These are phyloP conservation scores for Silurus aristotelis DNA, from an alignment of 2,797 vertebrate species.

Conservation along the genomic window DNA sequence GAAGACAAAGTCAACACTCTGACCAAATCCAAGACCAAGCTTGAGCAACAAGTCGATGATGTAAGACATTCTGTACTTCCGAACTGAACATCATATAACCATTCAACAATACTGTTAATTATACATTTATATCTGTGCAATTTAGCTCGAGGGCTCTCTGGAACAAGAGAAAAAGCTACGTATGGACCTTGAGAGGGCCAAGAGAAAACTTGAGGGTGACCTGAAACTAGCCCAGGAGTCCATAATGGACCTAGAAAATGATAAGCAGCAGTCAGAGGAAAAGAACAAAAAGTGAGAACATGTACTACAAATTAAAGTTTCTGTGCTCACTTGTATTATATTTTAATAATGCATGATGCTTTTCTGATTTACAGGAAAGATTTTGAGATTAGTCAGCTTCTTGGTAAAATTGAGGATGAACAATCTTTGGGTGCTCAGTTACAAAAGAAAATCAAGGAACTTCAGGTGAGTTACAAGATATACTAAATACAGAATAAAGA, in stretches of 20 bases:
- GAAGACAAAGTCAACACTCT: slow-evolving; percentile 85
- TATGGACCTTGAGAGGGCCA: slow-evolving; percentile 81
- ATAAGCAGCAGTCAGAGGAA: slow-evolving; percentile 84
- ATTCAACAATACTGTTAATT: not conserved
- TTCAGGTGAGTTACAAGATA: slow-evolving; percentile 71
- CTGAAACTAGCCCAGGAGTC: slow-evolving; percentile 84
- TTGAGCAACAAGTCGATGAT: slow-evolving; percentile 86
- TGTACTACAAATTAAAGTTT: not conserved
- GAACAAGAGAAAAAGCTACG: slow-evolving; percentile 85
- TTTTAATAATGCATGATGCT: not conserved
- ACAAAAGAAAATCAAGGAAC: slow-evolving; percentile 78
- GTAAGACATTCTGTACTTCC: slow-evolving; percentile 61
- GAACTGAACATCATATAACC: not conserved
- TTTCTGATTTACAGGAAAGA: slow-evolving; percentile 76
- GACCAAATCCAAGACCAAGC: slow-evolving; percentile 80
- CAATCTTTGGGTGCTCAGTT: slow-evolving; percentile 72
- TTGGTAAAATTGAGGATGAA: slow-evolving; percentile 84
- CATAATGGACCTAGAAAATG: slow-evolving; percentile 80
- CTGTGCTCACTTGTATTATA: not conserved
- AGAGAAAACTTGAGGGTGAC: slow-evolving; percentile 84
- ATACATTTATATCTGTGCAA: not conserved
- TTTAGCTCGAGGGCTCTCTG: slow-evolving; percentile 77
- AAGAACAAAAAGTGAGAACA: slow-evolving; percentile 81
- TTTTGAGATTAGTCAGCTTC: slow-evolving; percentile 83
- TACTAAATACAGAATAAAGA: not conserved